A percentile compares a stretch with the other conserved stretches of the same genome.
Conservation (phyloP, 2,113 vertebrate genomes). For the Eidolon helvum region DNA sequence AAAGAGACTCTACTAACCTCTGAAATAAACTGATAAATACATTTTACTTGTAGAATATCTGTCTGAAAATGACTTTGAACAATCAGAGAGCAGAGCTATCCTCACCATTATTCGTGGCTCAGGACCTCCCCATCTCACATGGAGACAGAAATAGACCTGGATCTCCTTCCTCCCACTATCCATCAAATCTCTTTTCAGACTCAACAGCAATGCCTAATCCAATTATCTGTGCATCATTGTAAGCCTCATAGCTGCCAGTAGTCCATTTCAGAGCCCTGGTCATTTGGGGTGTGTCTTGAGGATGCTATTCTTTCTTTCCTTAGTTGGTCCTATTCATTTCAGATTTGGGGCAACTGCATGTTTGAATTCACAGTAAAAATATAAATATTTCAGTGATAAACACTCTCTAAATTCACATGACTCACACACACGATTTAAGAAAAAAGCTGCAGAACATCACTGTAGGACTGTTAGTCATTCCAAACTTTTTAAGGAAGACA, state of each 20-base stretch:
- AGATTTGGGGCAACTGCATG: slow-evolving; percentile 61
- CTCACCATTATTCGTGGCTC: background rate
- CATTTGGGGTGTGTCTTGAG: background rate
- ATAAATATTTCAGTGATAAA: slow-evolving; percentile 59
- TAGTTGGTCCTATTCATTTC: background rate
- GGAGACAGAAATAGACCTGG: background rate
- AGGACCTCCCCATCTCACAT: too few species aligned
- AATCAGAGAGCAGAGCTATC: background rate
- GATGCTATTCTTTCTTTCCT: background rate
- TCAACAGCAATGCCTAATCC: background rate
- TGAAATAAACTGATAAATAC: background rate
- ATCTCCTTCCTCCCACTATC: background rate
- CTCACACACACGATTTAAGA: background rate
- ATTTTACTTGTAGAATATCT: background rate
- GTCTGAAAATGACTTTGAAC: background rate
- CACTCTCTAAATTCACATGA: slow-evolving; percentile 43
- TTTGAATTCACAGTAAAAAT: slow-evolving; percentile 71
- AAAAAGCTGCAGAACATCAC: background rate
- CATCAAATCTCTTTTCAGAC: background rate
- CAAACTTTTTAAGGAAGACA: slow-evolving; percentile 9
- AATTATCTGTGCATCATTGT: background rate
- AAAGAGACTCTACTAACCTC: background rate
- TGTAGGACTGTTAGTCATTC: background rate
- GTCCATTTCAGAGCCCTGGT: background rate
- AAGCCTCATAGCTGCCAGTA: background rate